These are phyloP conservation scores for Threskiornis aethiopicus DNA, from an alignment of 2,797 vertebrate genomes.

Conservation along the genomic window DNA sequence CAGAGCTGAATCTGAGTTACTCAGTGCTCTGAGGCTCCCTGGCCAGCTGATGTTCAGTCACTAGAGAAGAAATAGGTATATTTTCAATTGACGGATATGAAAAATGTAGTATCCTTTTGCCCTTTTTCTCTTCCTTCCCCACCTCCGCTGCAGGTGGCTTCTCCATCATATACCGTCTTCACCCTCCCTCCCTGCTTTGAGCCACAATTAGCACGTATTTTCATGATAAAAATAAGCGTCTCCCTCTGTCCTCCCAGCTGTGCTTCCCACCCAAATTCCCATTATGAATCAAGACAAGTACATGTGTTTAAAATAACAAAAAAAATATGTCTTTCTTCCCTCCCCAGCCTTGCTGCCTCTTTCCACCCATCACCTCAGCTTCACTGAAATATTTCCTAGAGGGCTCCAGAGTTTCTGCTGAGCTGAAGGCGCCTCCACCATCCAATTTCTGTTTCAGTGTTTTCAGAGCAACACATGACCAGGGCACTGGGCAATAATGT, in stretches of 20 bases:
- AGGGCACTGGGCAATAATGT: neutral
- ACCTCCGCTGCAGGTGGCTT: constrained; percentile 28
- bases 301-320: constrained; percentile 59
- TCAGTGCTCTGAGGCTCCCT: neutral
- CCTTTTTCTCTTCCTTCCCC: neutral
- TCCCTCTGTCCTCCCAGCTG: constrained; percentile 66
- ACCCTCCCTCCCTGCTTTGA: constrained; percentile 29
- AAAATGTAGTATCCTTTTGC: constrained; percentile 22
- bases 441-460: neutral
- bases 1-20: neutral
- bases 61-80: constrained; percentile 1
- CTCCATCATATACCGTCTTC: neutral
- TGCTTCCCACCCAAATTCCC: constrained; percentile 71
- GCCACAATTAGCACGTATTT: constrained; percentile 67
- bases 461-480: neutral
- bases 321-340: neutral
- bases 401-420: neutral
- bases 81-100: neutral
- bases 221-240: constrained; percentile 68
- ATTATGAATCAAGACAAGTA: constrained; percentile 68
- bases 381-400: neutral
- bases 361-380: neutral
- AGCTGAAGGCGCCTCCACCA: neutral
- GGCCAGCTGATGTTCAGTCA: neutral
- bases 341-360: neutral